A percentile compares a stretch with the other conserved stretches of the same genome.
Evolutionary conservation across 2,888 invertebrate species (phyloP).

Genomic region (Agrilus cyanescens): DNA sequence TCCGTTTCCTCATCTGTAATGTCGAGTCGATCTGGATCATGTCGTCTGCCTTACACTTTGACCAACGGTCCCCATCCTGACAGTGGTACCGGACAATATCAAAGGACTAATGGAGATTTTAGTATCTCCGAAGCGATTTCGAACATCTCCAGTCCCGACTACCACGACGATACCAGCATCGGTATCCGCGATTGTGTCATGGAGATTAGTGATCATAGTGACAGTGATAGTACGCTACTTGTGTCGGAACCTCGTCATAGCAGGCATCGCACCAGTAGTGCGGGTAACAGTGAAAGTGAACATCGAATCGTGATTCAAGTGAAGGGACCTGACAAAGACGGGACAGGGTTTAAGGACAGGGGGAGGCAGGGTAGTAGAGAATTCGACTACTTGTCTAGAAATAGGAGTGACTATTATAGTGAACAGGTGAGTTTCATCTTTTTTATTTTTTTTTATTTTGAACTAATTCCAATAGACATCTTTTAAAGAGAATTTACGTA

Average conservation of each 20-base stretch:
- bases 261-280: slow-evolving; percentile 19
- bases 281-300: slow-evolving; percentile 48
- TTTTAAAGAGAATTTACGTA: no score
- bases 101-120: slow-evolving; percentile 49
- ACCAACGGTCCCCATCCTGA: slow-evolving; percentile 31
- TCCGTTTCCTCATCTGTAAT: slow-evolving; percentile 80
- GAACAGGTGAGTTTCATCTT: slow-evolving; percentile 8
- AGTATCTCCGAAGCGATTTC: slow-evolving; percentile 79
- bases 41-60: slow-evolving; percentile 41
- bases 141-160: slow-evolving; percentile 82
- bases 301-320: slow-evolving; percentile 79
- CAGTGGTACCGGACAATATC: slow-evolving; percentile 14
- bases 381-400: slow-evolving; percentile 4
- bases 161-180: slow-evolving; percentile 76
- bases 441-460: no score
- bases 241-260: slow-evolving; percentile 64
- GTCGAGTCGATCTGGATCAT: slow-evolving; percentile 64
- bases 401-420: slow-evolving; percentile 5
- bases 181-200: slow-evolving; percentile 73
- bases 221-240: slow-evolving; percentile 78
- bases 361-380: slow-evolving; percentile 21
- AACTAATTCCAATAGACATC: no score
- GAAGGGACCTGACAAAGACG: slow-evolving; percentile 43
- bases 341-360: slow-evolving; percentile 24
- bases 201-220: slow-evolving; percentile 80